A percentile compares a stretch with the other conserved stretches of the same genome.
These are phyloP conservation scores for Vulpes vulpes DNA, from an alignment of 2,113 vertebrate genomes.

Conservation along the genomic window DNA sequence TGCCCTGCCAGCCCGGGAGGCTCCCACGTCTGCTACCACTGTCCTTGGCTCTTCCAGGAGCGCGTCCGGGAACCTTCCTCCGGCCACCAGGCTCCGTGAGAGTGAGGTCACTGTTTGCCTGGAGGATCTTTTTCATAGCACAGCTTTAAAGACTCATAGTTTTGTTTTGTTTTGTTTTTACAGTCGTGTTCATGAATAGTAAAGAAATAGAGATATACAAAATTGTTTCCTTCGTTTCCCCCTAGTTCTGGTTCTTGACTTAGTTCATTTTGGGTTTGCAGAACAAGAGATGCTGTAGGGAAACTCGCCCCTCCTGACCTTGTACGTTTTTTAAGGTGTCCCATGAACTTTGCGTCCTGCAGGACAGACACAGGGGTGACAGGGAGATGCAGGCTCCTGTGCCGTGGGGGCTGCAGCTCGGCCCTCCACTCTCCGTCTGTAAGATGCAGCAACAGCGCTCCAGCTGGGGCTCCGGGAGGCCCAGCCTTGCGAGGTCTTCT, in stretches of 20 bases:
- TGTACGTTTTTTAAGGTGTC: neutral
- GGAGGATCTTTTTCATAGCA: neutral
- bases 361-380: neutral
- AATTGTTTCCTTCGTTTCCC: neutral
- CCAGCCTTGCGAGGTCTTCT: neutral
- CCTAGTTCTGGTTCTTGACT: neutral
- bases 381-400: accelerated
- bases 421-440: neutral
- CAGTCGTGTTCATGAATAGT: neutral
- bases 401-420: neutral
- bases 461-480: neutral
- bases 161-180: neutral
- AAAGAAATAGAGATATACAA: neutral
- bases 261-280: neutral
- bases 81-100: neutral
- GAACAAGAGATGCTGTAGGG: neutral
- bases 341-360: no score
- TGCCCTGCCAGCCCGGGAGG: neutral
- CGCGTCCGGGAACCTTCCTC: neutral
- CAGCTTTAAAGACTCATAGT: neutral
- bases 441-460: neutral
- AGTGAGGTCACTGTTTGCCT: neutral
- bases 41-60: neutral
- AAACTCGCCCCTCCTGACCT: neutral
- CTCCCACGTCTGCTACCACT: accelerated